Conservation (phyloP, 2,888 invertebrate genomes). For the Torymus aiolomorphi region DNA sequence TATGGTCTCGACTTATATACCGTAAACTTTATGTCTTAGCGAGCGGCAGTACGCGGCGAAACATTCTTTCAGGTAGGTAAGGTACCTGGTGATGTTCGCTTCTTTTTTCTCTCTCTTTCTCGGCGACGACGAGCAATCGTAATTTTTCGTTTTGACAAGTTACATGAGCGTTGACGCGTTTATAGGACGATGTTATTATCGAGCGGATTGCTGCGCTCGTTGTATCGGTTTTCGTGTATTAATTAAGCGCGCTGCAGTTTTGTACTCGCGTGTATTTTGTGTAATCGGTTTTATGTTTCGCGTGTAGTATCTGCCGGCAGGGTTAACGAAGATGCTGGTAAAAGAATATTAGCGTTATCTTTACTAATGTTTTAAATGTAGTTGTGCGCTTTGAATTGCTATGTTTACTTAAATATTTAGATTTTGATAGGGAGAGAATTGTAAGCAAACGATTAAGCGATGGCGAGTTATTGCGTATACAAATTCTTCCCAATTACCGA, state of each 20-base stretch:
- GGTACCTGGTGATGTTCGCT: too few species aligned
- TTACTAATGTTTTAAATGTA: too few species aligned
- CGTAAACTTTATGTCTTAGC: conserved; percentile 10
- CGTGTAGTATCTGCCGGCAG: not conserved
- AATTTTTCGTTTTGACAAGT: conserved; percentile 4
- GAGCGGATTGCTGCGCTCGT: not conserved
- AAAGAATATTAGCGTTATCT: too few species aligned
- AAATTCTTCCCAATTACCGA: too few species aligned
- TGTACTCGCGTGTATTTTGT: not conserved
- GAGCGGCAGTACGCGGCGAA: not conserved
- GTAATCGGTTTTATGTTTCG: conserved; percentile 20
- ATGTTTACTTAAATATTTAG: too few species aligned
- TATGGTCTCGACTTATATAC: not conserved
- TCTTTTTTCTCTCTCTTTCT: too few species aligned
- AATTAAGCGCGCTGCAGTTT: not conserved
- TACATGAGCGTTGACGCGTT: conserved; percentile 8
- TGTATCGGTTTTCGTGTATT: not conserved
- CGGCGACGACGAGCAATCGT: not conserved
- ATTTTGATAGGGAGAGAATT: too few species aligned
- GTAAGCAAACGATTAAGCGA: too few species aligned
- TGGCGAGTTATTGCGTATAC: too few species aligned
- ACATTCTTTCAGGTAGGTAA: not conserved
- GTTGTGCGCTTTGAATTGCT: too few species aligned
- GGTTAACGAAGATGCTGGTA: too few species aligned
- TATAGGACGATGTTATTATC: conserved; percentile 4